Evolutionary conservation across 2,113 vertebrate genomes (phyloP).

Genomic region (Gallinago jamesoni): DNA sequence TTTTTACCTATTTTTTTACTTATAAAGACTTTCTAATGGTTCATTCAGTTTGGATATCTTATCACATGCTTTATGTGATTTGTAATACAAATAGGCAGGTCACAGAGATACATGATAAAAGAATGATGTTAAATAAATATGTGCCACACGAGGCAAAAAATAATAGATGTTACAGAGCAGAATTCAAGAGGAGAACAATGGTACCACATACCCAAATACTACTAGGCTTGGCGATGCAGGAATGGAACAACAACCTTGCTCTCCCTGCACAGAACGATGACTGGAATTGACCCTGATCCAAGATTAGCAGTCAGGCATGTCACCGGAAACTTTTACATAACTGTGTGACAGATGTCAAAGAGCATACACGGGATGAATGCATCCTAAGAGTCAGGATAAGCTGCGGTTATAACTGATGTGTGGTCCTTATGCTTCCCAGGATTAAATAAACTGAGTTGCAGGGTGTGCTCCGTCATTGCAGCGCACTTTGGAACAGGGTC

Average conservation of each 20-base stretch:
- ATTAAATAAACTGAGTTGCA: background rate
- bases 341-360: constrained; percentile 8
- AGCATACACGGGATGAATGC: background rate
- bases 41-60: background rate
- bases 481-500: background rate
- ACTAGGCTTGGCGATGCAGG: background rate
- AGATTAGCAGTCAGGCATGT: constrained; percentile 1
- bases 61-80: background rate
- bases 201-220: rapidly evolving
- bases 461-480: background rate
- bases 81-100: background rate
- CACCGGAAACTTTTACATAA: background rate
- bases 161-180: background rate
- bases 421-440: background rate
- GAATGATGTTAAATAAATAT: background rate
- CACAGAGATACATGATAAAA: background rate
- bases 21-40: background rate
- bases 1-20: background rate
- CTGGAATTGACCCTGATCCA: background rate
- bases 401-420: background rate
- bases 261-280: background rate
- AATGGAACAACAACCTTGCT: background rate
- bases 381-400: constrained; percentile 1
- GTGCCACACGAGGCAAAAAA: background rate
- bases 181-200: background rate